Base-by-base conservation (phyloP, 2,113 vertebrate species). In the Boleophthalmus pectinirostris region DNA sequence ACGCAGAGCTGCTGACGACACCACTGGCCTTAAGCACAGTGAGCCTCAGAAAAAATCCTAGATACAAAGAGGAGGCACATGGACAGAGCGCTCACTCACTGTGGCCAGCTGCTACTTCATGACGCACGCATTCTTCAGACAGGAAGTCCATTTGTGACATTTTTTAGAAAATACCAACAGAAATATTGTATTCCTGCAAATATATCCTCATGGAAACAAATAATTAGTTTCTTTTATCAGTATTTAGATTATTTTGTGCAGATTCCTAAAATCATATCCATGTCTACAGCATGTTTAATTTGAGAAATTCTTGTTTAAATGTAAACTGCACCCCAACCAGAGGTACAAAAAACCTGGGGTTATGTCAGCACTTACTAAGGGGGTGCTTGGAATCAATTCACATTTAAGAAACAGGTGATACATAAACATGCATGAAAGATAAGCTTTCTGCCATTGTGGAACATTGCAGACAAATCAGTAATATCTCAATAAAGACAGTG, bases 1-100 rank as follows among this genome's bases (percentile, higher is more conserved):
- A 73, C 46, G 56, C 77, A 68, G 43, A 6, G 13, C 73, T 71
- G 61, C 69, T 68, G 81, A 79, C 5, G 73, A 74, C 70, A 60
- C 20, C 0, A 69, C 1, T 70, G 64, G 82, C 72, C 80, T 73
- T 66, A 79, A 74, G 69, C 1, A 3, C 58, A 77, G 78, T 67
- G 15, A 18, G 20, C 35, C 66, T 29, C 70, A 63, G 68, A 67
- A 60, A 21, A 76, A 2, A 56, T 61, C 75, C 16, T 33, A 24
- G 73, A 77, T 67, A 58, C 79, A 74, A 78, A 21, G 25, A 73
- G 57, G 25, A 6, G 51, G 20, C 24, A 78, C 11, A 70, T 54
- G 54, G 7, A 45, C 53, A 47, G 21, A 77, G 66, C 60, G 8
- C 53, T 25, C 15, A 21, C 69, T 74, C 68, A 66, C 75, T 73